A percentile compares a stretch with the other conserved stretches of the same genome.
These are phyloP conservation scores for Entomobrya multifasciata DNA, from an alignment of 2,888 invertebrate species.

Conservation along the genomic window DNA sequence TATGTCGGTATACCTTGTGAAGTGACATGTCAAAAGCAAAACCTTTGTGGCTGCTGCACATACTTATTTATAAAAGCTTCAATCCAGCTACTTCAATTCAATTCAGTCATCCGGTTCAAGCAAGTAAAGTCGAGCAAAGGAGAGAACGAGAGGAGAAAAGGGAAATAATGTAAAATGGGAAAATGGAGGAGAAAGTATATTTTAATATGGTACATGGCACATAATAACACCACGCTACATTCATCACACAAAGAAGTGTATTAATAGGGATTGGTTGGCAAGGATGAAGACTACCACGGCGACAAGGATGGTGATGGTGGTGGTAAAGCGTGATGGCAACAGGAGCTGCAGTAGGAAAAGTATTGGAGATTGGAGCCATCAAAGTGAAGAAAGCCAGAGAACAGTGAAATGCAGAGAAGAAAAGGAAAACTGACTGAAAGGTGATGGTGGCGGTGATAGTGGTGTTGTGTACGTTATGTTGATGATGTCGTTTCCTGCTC, in stretches of 20 bases:
- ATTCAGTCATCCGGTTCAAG: slow-evolving; percentile 29
- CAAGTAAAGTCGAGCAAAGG: too few species aligned
- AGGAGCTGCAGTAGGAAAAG: background rate
- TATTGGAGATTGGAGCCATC: slow-evolving; percentile 49
- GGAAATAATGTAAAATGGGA: background rate
- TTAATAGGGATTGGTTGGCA: background rate
- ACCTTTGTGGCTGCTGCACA: background rate
- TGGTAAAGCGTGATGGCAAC: background rate
- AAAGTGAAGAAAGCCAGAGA: slow-evolving; percentile 38
- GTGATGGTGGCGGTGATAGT: background rate
- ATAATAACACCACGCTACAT: background rate
- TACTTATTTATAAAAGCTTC: background rate
- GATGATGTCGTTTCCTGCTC: slow-evolving; percentile 31
- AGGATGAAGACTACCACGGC: background rate
- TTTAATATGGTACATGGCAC: background rate
- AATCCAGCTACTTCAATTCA: slow-evolving; percentile 48
- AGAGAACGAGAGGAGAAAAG: background rate
- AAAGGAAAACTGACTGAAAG: background rate
- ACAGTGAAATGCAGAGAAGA: background rate
- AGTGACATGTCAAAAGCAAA: background rate
- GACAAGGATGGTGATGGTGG: slow-evolving; percentile 7
- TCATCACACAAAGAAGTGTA: background rate
- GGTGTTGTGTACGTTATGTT: background rate
- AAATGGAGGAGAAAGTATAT: slow-evolving; percentile 11
- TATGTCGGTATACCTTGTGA: background rate